Percentiles rank a stretch among this genome's conserved stretches.
phyloP scores from a whole-genome alignment of 2,888 invertebrate species.

The Chrysopilus asiliformis region DNA sequence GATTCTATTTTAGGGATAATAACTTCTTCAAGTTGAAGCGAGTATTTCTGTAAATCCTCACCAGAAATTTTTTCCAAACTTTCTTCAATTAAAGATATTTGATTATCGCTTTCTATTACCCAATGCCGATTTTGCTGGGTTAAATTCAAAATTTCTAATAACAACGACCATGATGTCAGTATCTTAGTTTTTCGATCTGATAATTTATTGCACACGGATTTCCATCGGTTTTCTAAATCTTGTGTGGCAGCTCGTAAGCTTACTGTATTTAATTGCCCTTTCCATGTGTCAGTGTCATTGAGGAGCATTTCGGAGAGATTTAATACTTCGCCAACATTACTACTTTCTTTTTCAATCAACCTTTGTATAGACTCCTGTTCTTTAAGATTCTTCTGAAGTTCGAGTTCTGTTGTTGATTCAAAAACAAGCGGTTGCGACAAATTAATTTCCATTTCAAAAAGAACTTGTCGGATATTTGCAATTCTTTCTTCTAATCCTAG shows the following conservation, averaged over 20 bases:
- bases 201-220: slow-evolving; percentile 57
- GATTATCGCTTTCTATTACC: too few species aligned
- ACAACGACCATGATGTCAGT: slow-evolving; percentile 43
- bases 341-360: slow-evolving; percentile 62
- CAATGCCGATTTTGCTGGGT: too few species aligned
- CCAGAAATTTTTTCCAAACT: too few species aligned
- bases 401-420: slow-evolving; percentile 48
- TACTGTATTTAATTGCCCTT: slow-evolving; percentile 56
- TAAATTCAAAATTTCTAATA: slow-evolving; percentile 46
- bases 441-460: slow-evolving; percentile 57
- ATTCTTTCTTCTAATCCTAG: slow-evolving; percentile 56
- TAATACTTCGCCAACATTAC: slow-evolving; percentile 61
- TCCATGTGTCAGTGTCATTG: slow-evolving; percentile 58
- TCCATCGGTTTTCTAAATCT: slow-evolving; percentile 67
- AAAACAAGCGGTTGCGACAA: slow-evolving; percentile 54
- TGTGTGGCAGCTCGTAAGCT: slow-evolving; percentile 52
- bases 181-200: slow-evolving; percentile 58
- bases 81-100: too few species aligned
- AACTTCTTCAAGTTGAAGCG: slow-evolving; percentile 44
- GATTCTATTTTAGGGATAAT: slow-evolving; percentile 44
- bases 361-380: slow-evolving; percentile 63
- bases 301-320: slow-evolving; percentile 66
- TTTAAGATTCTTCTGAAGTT: slow-evolving; percentile 52
- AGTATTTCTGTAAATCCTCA: slow-evolving; percentile 41
- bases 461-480: slow-evolving; percentile 55